Conservation (phyloP, 64 coral and sea anemone species). For the Montipora efflorescens region DNA sequence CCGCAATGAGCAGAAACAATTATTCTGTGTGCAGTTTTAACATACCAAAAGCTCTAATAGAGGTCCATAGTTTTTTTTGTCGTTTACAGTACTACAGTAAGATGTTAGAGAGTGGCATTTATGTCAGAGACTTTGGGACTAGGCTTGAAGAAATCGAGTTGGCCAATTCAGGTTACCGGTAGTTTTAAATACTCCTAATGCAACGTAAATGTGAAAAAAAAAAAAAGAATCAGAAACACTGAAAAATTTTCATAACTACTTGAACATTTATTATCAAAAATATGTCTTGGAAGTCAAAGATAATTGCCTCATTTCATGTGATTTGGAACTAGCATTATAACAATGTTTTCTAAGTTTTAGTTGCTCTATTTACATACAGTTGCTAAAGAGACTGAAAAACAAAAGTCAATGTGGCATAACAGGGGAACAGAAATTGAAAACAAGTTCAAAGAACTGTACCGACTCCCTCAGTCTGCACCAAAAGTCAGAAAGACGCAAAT, state of each 20-base stretch:
- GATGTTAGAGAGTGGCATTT: conserved; percentile 29
- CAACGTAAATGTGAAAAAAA: background rate
- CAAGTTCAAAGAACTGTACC: background rate
- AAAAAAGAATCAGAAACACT: background rate
- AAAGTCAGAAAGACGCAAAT: background rate
- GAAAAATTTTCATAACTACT: background rate
- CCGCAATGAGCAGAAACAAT: background rate
- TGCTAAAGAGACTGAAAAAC: conserved; percentile 1
- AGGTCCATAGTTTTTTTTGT: background rate
- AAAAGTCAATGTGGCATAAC: background rate
- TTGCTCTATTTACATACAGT: conserved; percentile 4
- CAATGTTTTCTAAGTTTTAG: background rate
- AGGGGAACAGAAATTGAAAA: background rate
- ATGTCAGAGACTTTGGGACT: background rate
- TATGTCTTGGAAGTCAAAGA: background rate
- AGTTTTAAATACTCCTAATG: background rate
- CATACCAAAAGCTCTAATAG: background rate
- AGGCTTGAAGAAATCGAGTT: background rate
- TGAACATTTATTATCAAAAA: background rate
- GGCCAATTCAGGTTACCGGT: background rate
- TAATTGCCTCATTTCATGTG: background rate
- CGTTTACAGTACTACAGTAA: conserved; percentile 10
- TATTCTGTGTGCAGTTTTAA: background rate
- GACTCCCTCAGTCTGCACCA: background rate
- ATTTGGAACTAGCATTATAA: background rate